Conservation (phyloP, 2,797 vertebrate species). For the Hafferia zeledoni region DNA sequence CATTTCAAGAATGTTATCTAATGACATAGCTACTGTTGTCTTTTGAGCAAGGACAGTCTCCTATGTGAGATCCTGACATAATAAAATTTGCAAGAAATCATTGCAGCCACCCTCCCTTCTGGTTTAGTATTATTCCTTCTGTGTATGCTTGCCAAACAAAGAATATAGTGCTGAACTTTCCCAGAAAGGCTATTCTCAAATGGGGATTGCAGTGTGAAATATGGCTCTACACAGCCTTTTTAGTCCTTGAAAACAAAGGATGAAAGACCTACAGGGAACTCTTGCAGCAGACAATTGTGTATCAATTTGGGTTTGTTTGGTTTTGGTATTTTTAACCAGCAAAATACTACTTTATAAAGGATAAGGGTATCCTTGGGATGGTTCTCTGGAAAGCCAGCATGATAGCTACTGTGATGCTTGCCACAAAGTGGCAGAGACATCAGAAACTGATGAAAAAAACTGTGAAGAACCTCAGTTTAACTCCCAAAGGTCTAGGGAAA, state of each 20-base stretch:
- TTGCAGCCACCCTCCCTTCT: not conserved
- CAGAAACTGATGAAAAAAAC: not conserved
- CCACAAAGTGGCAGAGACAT: not conserved
- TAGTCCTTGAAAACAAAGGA: slow-evolving; percentile 12
- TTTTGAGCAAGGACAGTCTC: not conserved
- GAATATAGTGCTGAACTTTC: not conserved
- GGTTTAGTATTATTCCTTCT: not conserved
- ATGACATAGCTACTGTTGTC: not conserved
- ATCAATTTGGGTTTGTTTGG: not conserved
- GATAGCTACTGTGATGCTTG: not conserved
- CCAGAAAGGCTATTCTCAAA: not conserved
- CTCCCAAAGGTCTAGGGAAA: not conserved
- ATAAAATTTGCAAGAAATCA: not conserved
- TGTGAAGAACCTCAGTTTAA: not conserved
- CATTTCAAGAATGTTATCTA: not conserved
- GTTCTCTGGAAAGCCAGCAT: not conserved
- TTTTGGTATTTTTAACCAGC: not conserved
- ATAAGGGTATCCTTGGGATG: not conserved
- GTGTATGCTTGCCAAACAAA: not conserved
- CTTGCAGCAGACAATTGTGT: not conserved
- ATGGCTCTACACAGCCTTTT: not conserved
- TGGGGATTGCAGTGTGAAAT: not conserved
- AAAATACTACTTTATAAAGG: not conserved
- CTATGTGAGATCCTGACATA: not conserved
- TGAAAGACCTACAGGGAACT: not conserved